These are phyloP conservation scores for Helogale parvula DNA, from an alignment of 2,113 vertebrate genomes.

Conservation along the genomic window DNA sequence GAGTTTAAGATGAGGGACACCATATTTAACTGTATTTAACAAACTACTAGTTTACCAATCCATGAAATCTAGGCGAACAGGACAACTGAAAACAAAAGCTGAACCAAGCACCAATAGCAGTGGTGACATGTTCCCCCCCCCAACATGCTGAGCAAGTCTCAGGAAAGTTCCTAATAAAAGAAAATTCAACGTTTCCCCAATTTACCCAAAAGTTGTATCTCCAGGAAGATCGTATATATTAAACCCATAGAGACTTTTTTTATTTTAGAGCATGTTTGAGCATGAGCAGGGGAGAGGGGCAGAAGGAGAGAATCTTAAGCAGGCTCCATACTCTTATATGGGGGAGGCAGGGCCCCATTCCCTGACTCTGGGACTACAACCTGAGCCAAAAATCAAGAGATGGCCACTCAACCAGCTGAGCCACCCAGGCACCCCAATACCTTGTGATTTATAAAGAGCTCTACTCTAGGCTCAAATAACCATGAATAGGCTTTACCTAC, in stretches of 20 bases:
- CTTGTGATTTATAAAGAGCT: neutral
- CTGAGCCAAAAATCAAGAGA: no score
- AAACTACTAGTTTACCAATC: neutral
- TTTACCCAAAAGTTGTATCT: neutral
- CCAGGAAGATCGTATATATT: neutral
- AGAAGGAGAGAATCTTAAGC: no score
- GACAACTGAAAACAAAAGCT: slow-evolving; percentile 60
- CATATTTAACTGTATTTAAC: neutral
- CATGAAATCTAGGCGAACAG: slow-evolving; percentile 48
- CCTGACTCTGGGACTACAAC: no score
- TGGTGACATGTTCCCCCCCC: slow-evolving; percentile 23
- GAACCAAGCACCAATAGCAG: no score
- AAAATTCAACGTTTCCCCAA: neutral
- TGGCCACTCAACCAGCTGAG: no score
- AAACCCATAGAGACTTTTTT: neutral
- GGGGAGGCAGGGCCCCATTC: no score
- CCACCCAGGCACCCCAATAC: neutral
- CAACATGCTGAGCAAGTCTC: slow-evolving; percentile 19
- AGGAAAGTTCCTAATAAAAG: neutral
- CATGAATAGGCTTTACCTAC: neutral
- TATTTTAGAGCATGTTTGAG: no score
- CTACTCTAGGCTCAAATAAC: neutral
- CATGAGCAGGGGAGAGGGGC: no score
- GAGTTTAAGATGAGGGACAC: neutral
- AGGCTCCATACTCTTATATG: no score